Base-by-base conservation (phyloP, 2,888 invertebrate species). In the Xanthorhoe designata region DNA sequence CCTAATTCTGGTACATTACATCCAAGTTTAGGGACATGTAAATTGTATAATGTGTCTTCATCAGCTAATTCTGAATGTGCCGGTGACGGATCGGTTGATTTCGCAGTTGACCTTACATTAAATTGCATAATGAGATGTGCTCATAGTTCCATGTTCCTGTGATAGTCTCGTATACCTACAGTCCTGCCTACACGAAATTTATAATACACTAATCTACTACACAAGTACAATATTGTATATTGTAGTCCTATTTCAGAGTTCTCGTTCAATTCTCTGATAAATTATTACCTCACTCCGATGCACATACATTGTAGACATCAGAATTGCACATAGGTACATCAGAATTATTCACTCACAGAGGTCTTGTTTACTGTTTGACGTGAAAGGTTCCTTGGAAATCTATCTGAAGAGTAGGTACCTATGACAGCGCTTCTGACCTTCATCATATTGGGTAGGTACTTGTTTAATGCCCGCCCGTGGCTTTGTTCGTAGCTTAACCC, bases 391-490 rank as follows among this genome's bases (percentile, higher is more conserved):
- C 57, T 35, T 19, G 45, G n/a, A 53, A 47, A 53, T 47, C 47
- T 49, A 29, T 54, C 15, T 47, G 61, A 55, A 50, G 35, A 61
- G 24, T 61, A n/a, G n/a, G n/a, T n/a, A n/a, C n/a, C n/a, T n/a
- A 55, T 38, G 49, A 55, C 55, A 61, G 55, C 50, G 55, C 17
- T 45, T 8, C 5, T 56, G 45, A 42, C 62, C 56, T 63, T 57
- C 18, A 45, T 15, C n/a, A 13, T 38, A 13, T 51, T 51, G 10
- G 24, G 3, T 19, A 15, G n/a, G n/a, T n/a, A 42, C 19, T 47
- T 15, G 15, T 45, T 13, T 2, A 42, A 47, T 47, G 47, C 17
- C 17, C 47, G 47, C 17, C 17, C 47, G 47, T 17, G 6, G 13
- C 47, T 47, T 47, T 8, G 17, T 45, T 15, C 45, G 45, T 15